These are phyloP conservation scores for Lasioglossum oenotherae DNA, from an alignment of 2,888 invertebrate genomes.

Conservation along the genomic window DNA sequence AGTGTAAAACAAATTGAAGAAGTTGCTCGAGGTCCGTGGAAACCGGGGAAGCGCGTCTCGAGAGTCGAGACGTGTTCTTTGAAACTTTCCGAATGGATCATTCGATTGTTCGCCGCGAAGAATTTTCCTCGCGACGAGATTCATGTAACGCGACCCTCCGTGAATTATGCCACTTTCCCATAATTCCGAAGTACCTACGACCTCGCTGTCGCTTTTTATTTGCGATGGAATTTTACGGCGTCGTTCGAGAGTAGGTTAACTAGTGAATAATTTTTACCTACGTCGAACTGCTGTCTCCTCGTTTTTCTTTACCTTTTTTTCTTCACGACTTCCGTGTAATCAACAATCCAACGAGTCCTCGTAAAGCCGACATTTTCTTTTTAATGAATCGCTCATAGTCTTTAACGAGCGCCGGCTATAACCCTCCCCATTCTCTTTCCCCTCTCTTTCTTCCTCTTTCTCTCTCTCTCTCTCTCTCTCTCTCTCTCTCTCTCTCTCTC, in stretches of 20 bases:
- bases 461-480: not conserved
- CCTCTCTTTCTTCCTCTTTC: not conserved
- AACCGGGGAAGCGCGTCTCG: not conserved
- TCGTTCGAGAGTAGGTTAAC: not conserved
- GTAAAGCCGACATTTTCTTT: constrained; percentile 5
- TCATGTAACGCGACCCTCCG: not conserved
- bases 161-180: not conserved
- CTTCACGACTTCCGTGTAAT: not conserved
- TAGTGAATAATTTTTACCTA: not conserved
- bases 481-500: not conserved
- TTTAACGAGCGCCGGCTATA: constrained; percentile 2
- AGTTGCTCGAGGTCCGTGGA: not conserved
- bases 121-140: not conserved
- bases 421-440: not conserved
- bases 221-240: not conserved
- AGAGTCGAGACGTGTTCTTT: not conserved
- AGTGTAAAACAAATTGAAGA: constrained; percentile 8
- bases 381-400: constrained; percentile 8
- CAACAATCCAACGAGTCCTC: not conserved
- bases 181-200: not conserved
- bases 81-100: not conserved
- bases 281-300: not conserved
- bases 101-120: not conserved
- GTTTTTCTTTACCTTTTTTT: not conserved
- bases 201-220: not conserved